Evolutionary conservation across 2,113 vertebrate genomes (phyloP), one percentile per base, ranked within the genome.

Genomic region (Trematocara stigmaticum): DNA sequence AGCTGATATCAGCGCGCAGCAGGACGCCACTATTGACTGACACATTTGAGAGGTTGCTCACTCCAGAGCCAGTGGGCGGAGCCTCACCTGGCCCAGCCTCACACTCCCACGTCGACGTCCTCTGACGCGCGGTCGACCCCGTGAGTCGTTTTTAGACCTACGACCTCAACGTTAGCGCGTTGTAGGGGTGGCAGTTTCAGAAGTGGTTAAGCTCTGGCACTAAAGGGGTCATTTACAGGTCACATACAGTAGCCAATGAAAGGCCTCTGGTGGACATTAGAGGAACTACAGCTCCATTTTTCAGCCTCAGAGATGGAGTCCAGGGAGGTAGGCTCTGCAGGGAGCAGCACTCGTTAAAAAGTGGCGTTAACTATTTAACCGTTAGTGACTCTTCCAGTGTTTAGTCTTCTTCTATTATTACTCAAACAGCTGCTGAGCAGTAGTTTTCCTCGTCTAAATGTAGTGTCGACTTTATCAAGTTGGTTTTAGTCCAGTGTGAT

Each of bases 21-120:
- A 6, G 13, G 40, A 71, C 8, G 2, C 1, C 40, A 16, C 40
- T 71, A 29, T 47, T 71, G 0, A 40, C 5, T 1, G 16, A 71
- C 11, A 71, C 20, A 6, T 47, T 6, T 26, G 20, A 45, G 40
- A 47, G 13, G 40, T 16, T 71, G 66, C 13, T 26, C 13, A 3
- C 66, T 71, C 20, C 20, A 71, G 66, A 71, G 40, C 3, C 66
- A 3, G 66, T 71, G 66, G 66, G 66, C 13, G 40, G 66, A 71
- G 40, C 40, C 42, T 26, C 40, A 29, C 13, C 20, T 47, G 8
- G n/a, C n/a, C 12, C 66, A 45, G 40, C 40, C 12, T 71, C 20
- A 26, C 20, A 9, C 20, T 16, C 8, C 13, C 66, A 74, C 40
- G 29, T 29, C 8, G 3, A 0, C 23, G 16, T 47, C 13, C 7